phyloP scores from a whole-genome alignment of 2,888 invertebrate genomes.

The Hemithea aestivaria region DNA sequence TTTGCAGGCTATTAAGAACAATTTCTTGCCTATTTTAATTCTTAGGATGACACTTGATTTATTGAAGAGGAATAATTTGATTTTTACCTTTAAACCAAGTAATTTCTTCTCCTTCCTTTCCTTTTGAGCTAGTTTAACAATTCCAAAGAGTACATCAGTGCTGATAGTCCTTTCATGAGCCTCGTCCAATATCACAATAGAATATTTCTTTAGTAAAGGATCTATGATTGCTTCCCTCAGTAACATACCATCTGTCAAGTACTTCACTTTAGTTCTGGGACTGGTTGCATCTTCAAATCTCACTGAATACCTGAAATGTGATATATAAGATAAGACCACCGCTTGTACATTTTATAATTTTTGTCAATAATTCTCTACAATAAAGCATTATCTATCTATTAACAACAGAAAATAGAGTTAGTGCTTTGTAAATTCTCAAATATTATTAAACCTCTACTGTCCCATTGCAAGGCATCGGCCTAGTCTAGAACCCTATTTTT shows the following conservation, averaged over 20 bases:
- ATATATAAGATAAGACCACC: too few relatives aligned
- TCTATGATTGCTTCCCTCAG: constrained; percentile 93
- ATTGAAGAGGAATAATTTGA: constrained; percentile 1
- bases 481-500: too few relatives aligned
- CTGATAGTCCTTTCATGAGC: constrained; percentile 97
- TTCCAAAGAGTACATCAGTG: constrained; percentile 95
- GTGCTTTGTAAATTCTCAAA: too few relatives aligned
- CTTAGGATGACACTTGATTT: too few relatives aligned
- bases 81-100: constrained; percentile 81
- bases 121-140: constrained; percentile 92
- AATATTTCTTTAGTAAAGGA: constrained; percentile 86
- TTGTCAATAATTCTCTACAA: background rate
- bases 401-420: too few relatives aligned
- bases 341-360: too few relatives aligned
- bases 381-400: too few relatives aligned
- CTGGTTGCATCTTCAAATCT: constrained; percentile 95
- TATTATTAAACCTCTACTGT: too few relatives aligned
- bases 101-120: constrained; percentile 81
- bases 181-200: constrained; percentile 93
- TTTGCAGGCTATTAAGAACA: too few relatives aligned
- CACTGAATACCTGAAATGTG: constrained; percentile 83
- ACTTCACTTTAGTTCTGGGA: constrained; percentile 90
- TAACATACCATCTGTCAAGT: constrained; percentile 96
- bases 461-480: too few relatives aligned
- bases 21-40: too few relatives aligned